Base-by-base conservation (phyloP, 2,888 invertebrate species). In the Limnephilus marmoratus region DNA sequence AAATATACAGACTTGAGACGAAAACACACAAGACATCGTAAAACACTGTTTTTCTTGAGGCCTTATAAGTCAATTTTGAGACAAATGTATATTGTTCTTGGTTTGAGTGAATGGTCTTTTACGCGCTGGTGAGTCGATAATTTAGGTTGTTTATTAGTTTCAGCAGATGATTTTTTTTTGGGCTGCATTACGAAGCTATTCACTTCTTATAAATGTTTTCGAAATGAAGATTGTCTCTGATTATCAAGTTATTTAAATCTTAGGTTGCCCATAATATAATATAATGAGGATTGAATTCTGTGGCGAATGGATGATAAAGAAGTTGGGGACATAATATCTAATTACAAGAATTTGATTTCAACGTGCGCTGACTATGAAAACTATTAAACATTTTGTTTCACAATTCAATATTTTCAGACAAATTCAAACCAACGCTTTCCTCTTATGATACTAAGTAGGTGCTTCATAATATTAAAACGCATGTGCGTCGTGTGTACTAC, bases 21-120 rank as follows among this genome's bases (percentile, higher is more conserved):
- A 85, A 90, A 90, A 85, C 85, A 90, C 85, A 90, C 85, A 85
- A 85, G 34, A 15, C 85, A 68, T 90, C 90, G 85, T 90, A 85
- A 90, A 90, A 29, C n/a, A 13, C 45, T 45, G 86, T 86, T 86
- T 29, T 86, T 29, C 49, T 45, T 86, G 29, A 29, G 9, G 24
- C 86, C 45, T 45, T 86, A 86, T 86, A 86, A 86, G 86, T 86
- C 45, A 86, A 45, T 37, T 41, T 86, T 86, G 49, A 86, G 41
- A 86, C 37, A 11, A 37, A 29, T n/a, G 45, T 45, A 12, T 45
- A 86, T 86, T 86, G 85, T 86, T 86, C 85, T 37, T 86, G 41
- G 37, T 83, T 49, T 45, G 24, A 86, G 49, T 86, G 37, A 45
- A 49, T 45, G 45, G 29, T 86, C 3, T 86, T 86, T 83, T 37